Conservation (phyloP, 1,140 invertebrate genomes). For the Drosophila sp. region DNA sequence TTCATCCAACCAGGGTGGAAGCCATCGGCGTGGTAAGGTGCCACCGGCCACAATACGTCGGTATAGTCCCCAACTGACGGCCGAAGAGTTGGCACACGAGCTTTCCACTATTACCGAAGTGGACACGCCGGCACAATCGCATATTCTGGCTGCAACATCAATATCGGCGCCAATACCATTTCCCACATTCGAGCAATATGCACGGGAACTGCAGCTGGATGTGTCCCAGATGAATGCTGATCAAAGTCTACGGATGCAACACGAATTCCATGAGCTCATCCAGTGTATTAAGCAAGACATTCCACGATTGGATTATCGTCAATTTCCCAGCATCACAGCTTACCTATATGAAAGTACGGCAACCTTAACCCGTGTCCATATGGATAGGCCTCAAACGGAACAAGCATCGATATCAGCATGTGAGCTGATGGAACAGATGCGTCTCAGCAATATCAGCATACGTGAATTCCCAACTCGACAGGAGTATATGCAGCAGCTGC, state of each 20-base stretch:
- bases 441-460: slow-evolving; percentile 50
- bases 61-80: slow-evolving; percentile 76
- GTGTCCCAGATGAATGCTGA: slow-evolving; percentile 53
- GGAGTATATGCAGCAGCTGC: slow-evolving; percentile 63
- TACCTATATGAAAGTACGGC: slow-evolving; percentile 64
- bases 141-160: slow-evolving; percentile 44
- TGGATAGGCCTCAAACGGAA: slow-evolving; percentile 11
- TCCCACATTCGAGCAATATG: slow-evolving; percentile 82
- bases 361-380: slow-evolving; percentile 17
- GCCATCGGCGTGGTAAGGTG: slow-evolving; percentile 35
- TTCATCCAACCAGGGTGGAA: slow-evolving; percentile 24
- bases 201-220: slow-evolving; percentile 61
- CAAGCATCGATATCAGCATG: slow-evolving; percentile 17
- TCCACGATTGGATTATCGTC: slow-evolving; percentile 52
- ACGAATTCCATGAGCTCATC: slow-evolving; percentile 66
- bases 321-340: slow-evolving; percentile 72
- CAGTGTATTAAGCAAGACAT: slow-evolving; percentile 32
- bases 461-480: slow-evolving; percentile 62
- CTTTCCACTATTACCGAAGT: slow-evolving; percentile 81
- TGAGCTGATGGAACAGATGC: slow-evolving; percentile 59
- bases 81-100: slow-evolving; percentile 76
- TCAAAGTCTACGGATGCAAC: slow-evolving; percentile 57
- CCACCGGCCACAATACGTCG: slow-evolving; percentile 73
- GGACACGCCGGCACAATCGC: slow-evolving; percentile 77
- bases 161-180: slow-evolving; percentile 50